These are phyloP conservation scores for Bubo scandiacus DNA, from an alignment of 2,113 vertebrate species.

Conservation along the genomic window DNA sequence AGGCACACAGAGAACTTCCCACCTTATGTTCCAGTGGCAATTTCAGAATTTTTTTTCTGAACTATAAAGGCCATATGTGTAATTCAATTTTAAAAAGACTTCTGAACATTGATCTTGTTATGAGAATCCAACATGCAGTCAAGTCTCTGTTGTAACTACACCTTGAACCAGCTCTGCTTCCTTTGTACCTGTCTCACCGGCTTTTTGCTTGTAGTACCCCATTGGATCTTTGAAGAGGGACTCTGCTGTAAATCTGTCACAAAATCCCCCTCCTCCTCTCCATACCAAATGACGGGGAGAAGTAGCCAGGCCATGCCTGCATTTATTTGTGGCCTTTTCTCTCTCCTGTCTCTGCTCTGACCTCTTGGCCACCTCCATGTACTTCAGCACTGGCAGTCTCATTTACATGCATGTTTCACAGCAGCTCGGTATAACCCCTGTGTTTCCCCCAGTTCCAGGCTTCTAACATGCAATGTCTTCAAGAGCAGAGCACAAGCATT, in stretches of 20 bases:
- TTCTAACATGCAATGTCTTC: background rate
- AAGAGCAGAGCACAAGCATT: background rate
- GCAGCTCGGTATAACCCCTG: background rate
- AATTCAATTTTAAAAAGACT: background rate
- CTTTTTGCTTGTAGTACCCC: background rate
- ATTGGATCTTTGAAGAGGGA: background rate
- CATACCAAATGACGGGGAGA: background rate
- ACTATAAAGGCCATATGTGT: rapidly evolving
- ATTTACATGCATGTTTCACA: background rate
- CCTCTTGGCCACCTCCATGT: background rate
- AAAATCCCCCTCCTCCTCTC: background rate
- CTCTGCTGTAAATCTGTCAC: background rate
- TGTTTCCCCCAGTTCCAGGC: background rate
- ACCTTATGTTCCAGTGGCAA: background rate
- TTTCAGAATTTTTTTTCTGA: background rate
- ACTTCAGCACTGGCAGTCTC: background rate
- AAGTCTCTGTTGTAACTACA: background rate
- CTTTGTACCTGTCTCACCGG: background rate
- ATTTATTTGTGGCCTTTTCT: background rate
- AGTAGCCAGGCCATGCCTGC: background rate
- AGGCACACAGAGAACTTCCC: background rate
- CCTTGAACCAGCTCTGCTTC: background rate
- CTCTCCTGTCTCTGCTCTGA: background rate
- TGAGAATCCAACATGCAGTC: background rate
- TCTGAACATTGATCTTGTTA: background rate